Evolutionary conservation across 2,113 vertebrate species (phyloP).

Genomic region (Philantomba maxwellii): DNA sequence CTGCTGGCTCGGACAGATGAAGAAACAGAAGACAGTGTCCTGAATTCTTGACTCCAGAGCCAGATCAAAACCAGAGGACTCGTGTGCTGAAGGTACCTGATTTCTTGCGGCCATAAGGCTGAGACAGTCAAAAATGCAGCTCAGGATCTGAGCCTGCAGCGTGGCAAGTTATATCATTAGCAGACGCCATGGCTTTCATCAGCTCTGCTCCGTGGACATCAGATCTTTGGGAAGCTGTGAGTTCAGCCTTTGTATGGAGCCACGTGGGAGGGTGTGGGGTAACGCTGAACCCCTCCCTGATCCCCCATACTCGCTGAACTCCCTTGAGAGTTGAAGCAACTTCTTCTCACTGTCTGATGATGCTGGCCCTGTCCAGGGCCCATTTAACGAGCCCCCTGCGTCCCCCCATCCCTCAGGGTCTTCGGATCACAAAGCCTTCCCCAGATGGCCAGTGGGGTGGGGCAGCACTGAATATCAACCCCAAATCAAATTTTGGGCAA

Average conservation of each 20-base stretch:
- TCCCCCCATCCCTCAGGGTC: not conserved
- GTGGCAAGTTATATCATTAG: not conserved
- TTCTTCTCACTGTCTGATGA: not conserved
- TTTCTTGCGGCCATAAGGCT: not conserved
- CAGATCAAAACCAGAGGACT: not conserved
- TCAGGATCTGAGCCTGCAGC: not conserved
- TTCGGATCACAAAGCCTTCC: not conserved
- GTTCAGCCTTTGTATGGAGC: not conserved
- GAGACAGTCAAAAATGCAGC: not conserved
- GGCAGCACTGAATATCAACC: not conserved
- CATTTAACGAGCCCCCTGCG: accelerated
- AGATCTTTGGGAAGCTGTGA: not conserved
- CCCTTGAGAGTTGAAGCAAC: not conserved
- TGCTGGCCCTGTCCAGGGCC: not conserved
- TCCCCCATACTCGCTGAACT: accelerated
- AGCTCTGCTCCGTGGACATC: not conserved
- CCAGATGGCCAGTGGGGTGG: not conserved
- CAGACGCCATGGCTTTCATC: not conserved
- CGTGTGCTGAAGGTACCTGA: not conserved
- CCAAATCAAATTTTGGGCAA: not conserved
- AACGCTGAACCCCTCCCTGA: not conserved
- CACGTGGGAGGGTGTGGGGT: not conserved
- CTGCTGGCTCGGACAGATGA: not conserved
- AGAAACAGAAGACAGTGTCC: not conserved
- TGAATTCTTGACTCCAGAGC: not conserved